Conservation (phyloP, 2,888 invertebrate genomes). For the Metacarcinus magister region DNA sequence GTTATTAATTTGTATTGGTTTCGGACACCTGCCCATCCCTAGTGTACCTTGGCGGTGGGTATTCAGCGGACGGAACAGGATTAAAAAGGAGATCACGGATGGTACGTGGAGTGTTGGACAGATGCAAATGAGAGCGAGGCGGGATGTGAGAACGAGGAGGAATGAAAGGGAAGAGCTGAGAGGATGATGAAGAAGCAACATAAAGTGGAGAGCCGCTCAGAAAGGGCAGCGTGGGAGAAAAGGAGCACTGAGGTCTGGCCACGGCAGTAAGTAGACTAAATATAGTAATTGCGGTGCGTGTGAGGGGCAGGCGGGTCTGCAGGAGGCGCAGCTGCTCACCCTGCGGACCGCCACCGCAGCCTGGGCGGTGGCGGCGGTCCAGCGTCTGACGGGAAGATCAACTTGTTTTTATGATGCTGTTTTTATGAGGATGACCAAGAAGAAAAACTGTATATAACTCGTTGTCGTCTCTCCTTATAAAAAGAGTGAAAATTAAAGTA, state of each 20-base stretch:
- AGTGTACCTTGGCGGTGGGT: not conserved
- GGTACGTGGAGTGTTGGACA: not conserved
- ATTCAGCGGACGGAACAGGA: not conserved
- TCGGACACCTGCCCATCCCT: not conserved
- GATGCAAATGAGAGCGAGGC: constrained; percentile 1
- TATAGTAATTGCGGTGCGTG: constrained; percentile 51
- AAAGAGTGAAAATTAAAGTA: not conserved
- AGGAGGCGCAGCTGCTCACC: constrained; percentile 37
- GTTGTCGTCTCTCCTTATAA: not conserved
- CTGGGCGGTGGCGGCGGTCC: not conserved
- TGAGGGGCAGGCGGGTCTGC: constrained; percentile 34
- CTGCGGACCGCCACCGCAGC: not conserved
- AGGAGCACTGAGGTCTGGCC: constrained; percentile 37
- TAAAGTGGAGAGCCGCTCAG: not conserved
- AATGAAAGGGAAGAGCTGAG: constrained; percentile 40
- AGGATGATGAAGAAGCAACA: constrained; percentile 46
- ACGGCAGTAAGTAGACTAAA: constrained; percentile 49
- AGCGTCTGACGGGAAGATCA: not conserved
- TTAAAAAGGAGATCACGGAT: constrained; percentile 32
- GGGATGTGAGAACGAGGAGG: not conserved
- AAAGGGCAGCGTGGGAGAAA: not conserved
- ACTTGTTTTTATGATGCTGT: not conserved
- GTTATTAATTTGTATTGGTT: not conserved
- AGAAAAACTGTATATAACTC: not conserved
- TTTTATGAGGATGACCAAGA: not conserved